Conservation (phyloP, 2,888 invertebrate species). For the Synanthedon andrenaeformis region DNA sequence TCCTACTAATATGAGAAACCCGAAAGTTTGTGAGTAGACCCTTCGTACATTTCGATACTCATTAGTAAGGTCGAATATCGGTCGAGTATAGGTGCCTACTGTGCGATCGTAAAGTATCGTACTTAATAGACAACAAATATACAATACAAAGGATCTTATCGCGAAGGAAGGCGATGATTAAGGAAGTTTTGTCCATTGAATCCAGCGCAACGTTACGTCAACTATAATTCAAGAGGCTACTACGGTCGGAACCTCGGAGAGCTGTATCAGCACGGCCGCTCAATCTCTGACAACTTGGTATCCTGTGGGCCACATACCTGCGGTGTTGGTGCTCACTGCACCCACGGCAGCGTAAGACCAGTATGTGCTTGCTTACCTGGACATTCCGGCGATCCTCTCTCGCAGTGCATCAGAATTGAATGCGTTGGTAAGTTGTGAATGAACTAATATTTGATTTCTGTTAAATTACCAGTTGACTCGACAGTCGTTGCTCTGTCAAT, state of each 20-base stretch:
- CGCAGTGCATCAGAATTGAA: conserved; percentile 79
- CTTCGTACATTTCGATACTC: too few relatives aligned
- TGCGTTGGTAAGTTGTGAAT: conserved; percentile 70
- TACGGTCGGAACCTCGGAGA: conserved; percentile 29
- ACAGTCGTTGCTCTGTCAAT: too few relatives aligned
- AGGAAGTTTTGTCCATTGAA: not conserved
- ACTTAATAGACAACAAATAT: too few relatives aligned
- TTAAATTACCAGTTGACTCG: too few relatives aligned
- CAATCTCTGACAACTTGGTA: conserved; percentile 54
- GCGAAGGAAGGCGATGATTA: too few relatives aligned
- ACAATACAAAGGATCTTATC: too few relatives aligned
- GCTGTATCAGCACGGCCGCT: conserved; percentile 53
- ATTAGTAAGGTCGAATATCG: too few relatives aligned
- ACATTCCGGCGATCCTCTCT: conserved; percentile 83
- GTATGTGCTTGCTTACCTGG: conserved; percentile 85
- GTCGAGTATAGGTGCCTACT: too few relatives aligned
- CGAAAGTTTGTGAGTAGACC: too few relatives aligned
- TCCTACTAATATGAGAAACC: too few relatives aligned
- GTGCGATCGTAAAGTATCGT: too few relatives aligned
- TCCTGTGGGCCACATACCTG: conserved; percentile 74
- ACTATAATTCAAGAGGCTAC: conserved; percentile 37
- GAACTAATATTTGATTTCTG: not conserved
- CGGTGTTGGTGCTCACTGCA: conserved; percentile 77
- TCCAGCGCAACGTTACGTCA: conserved; percentile 48
- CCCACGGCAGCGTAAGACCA: conserved; percentile 76